These are phyloP conservation scores for Teinopalpus imperialis DNA, from an alignment of 2,888 invertebrate species.

Conservation along the genomic window DNA sequence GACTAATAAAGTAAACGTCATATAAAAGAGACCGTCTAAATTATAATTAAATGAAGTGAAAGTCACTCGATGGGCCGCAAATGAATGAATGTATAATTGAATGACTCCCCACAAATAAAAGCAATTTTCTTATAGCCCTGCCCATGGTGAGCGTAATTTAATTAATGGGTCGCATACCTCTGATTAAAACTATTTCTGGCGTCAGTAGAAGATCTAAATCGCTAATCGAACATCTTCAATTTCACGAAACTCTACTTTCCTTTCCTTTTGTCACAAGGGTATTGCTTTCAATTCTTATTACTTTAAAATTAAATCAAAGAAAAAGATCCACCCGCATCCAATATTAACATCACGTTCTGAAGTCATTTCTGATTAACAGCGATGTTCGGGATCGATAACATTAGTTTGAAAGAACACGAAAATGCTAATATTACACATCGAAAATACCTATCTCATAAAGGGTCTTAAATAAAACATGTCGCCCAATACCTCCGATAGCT, in stretches of 20 bases:
- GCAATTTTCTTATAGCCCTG: slow-evolving; percentile 66
- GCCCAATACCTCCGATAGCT: slow-evolving; percentile 66
- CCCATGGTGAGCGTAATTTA: slow-evolving; percentile 61
- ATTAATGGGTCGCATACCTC: slow-evolving; percentile 68
- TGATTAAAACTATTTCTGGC: slow-evolving; percentile 60
- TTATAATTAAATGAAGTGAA: slow-evolving; percentile 72
- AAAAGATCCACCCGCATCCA: slow-evolving; percentile 13
- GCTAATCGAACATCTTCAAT: slow-evolving; percentile 8
- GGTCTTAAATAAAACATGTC: slow-evolving; percentile 76
- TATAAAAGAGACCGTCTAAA: slow-evolving; percentile 54
- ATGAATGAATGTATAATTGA: slow-evolving; percentile 71
- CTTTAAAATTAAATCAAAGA: neutral
- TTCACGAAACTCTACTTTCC: neutral
- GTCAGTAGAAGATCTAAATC: slow-evolving; percentile 28
- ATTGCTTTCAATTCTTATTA: neutral
- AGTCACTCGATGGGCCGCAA: slow-evolving; percentile 60
- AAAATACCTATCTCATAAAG: slow-evolving; percentile 70
- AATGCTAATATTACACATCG: slow-evolving; percentile 39
- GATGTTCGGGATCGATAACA: slow-evolving; percentile 17
- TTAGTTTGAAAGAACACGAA: slow-evolving; percentile 15
- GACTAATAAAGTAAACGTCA: slow-evolving; percentile 33
- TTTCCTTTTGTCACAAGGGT: neutral
- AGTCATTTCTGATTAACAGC: slow-evolving; percentile 21
- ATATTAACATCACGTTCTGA: slow-evolving; percentile 18
- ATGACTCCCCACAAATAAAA: slow-evolving; percentile 72